Conservation (phyloP, 2,113 vertebrate genomes). For the Lophius piscatorius region DNA sequence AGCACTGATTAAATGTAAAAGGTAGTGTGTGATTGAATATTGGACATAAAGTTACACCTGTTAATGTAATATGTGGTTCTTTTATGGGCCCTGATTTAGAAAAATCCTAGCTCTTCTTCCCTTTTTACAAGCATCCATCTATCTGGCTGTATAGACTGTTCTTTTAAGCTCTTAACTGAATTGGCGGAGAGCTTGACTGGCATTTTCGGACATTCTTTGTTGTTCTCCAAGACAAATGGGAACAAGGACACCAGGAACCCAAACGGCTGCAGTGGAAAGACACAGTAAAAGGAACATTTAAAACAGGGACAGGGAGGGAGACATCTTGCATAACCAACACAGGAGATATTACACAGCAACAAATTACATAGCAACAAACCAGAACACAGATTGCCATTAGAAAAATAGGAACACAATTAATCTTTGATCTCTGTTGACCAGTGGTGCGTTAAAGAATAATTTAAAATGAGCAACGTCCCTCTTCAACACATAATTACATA, state of each 20-base stretch:
- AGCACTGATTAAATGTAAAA: too few relatives aligned
- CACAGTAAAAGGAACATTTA: constrained; percentile 6
- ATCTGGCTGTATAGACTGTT: constrained; percentile 49
- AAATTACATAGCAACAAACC: constrained; percentile 47
- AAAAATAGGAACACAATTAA: constrained; percentile 5
- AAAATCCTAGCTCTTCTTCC: too few relatives aligned
- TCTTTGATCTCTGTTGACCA: background rate
- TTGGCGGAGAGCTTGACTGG: constrained; percentile 43
- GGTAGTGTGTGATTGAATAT: too few relatives aligned
- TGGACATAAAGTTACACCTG: too few relatives aligned
- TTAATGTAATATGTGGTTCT: too few relatives aligned
- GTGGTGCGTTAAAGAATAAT: background rate
- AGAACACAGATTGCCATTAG: background rate
- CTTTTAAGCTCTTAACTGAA: constrained; percentile 12
- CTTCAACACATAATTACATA: background rate
- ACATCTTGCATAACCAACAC: constrained; percentile 40
- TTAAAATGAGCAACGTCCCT: background rate
- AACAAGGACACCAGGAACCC: constrained; percentile 61
- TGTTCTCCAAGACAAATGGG: constrained; percentile 30
- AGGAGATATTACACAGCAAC: constrained; percentile 32
- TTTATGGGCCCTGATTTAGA: too few relatives aligned
- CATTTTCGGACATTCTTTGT: constrained; percentile 36
- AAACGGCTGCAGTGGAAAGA: constrained; percentile 26
- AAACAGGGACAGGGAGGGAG: constrained; percentile 1
- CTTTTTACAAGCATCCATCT: too few relatives aligned